Evolutionary conservation across 64 coral and sea anemone species (phyloP).

Genomic region (Astreopora myriophthalma): DNA sequence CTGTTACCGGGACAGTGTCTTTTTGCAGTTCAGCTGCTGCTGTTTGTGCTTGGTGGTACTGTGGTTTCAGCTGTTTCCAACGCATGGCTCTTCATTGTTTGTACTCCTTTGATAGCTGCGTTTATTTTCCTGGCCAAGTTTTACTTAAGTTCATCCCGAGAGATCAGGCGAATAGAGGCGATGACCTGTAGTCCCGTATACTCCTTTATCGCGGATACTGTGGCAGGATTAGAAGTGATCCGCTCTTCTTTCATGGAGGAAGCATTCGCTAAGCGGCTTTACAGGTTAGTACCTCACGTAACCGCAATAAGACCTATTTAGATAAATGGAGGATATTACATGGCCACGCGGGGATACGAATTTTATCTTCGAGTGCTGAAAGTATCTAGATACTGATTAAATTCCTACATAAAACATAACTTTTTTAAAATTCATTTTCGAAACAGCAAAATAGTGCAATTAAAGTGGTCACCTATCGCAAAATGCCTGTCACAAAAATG

Average conservation of each 20-base stretch:
- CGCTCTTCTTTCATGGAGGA: conserved; percentile 51
- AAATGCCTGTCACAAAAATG: too few species aligned
- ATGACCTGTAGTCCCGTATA: conserved; percentile 58
- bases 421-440: too few species aligned
- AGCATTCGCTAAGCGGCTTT: not conserved
- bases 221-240: conserved; percentile 57
- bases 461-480: too few species aligned
- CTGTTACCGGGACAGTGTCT: conserved; percentile 14
- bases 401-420: too few species aligned
- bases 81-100: conserved; percentile 27
- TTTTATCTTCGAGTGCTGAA: too few species aligned
- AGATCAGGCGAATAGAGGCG: conserved; percentile 53
- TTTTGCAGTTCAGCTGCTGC: not conserved
- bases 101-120: not conserved
- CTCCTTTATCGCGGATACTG: conserved; percentile 62
- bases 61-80: conserved; percentile 43
- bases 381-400: too few species aligned
- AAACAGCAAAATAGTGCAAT: too few species aligned
- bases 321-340: too few species aligned
- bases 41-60: not conserved
- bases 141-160: conserved; percentile 31
- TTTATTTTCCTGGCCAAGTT: conserved; percentile 14
- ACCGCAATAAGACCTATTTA: too few species aligned
- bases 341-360: too few species aligned
- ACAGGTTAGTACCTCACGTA: not conserved